Evolutionary conservation across 2,888 invertebrate species (phyloP).

Genomic region (Biston betularia): DNA sequence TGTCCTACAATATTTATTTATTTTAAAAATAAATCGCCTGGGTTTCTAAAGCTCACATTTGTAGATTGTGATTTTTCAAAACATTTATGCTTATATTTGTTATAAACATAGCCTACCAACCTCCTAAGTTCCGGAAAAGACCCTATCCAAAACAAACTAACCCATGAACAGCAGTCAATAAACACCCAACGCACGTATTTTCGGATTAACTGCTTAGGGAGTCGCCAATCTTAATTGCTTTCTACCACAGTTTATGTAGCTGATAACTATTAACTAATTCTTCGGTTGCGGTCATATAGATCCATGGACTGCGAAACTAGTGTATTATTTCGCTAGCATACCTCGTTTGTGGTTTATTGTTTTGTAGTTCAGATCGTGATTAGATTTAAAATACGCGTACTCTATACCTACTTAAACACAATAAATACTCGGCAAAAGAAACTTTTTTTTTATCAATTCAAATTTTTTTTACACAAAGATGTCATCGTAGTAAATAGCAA

Average conservation of each 20-base stretch:
- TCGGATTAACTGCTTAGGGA: slow-evolving; percentile 82
- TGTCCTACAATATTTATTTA: no score
- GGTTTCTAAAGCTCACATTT: no score
- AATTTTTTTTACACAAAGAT: no score
- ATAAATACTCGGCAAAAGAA: no score
- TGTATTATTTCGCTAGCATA: slow-evolving; percentile 77
- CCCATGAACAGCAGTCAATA: slow-evolving; percentile 71
- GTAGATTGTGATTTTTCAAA: neutral
- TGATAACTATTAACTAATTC: slow-evolving; percentile 41
- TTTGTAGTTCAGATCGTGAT: neutral
- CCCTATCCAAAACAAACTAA: slow-evolving; percentile 66
- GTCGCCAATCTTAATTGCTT: slow-evolving; percentile 82
- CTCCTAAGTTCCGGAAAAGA: slow-evolving; percentile 42
- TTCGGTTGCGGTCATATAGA: slow-evolving; percentile 69
- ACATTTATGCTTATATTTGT: neutral
- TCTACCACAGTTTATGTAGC: slow-evolving; percentile 60
- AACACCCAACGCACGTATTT: slow-evolving; percentile 83
- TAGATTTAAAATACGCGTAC: neutral
- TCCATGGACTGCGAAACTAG: slow-evolving; percentile 62
- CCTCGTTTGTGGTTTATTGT: slow-evolving; percentile 69
- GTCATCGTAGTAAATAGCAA: no score
- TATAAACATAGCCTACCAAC: slow-evolving; percentile 1
- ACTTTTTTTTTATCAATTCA: no score
- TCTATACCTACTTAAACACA: no score
- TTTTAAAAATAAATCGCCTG: no score